Conservation (phyloP, 1,140 invertebrate species). For the Habropoda laboriosa region DNA sequence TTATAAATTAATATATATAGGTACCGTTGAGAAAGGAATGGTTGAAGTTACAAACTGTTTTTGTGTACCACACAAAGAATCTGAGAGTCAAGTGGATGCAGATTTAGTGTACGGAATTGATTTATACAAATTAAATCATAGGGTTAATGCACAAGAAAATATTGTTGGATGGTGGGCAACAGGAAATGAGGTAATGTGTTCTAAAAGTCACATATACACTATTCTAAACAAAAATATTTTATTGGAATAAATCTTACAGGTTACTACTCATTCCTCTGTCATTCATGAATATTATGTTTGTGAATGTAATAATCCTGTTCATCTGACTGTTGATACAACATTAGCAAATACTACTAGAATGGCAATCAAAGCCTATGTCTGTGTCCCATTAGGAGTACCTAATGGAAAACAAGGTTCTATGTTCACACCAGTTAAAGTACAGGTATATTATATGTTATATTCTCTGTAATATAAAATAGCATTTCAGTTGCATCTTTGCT, state of each 20-base stretch:
- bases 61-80: constrained; percentile 98
- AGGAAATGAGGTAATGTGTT: constrained; percentile 87
- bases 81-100: constrained; percentile 96
- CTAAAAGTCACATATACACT: neutral
- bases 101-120: constrained; percentile 98
- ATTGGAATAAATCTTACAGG: constrained; percentile 73
- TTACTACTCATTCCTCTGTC: constrained; percentile 97
- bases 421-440: constrained; percentile 96
- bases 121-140: constrained; percentile 95
- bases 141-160: constrained; percentile 94
- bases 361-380: constrained; percentile 95
- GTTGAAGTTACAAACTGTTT: constrained; percentile 99
- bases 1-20: constrained; percentile 79
- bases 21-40: constrained; percentile 92
- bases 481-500: too few relatives aligned
- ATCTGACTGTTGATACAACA: constrained; percentile 96
- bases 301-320: constrained; percentile 96
- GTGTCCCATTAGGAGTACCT: constrained; percentile 87
- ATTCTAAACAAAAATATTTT: neutral
- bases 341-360: constrained; percentile 89
- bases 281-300: constrained; percentile 98
- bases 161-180: constrained; percentile 99
- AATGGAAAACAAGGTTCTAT: constrained; percentile 96
- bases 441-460: constrained; percentile 74
- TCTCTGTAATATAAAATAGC: neutral